These are phyloP conservation scores for Antheraea assamensis DNA, from an alignment of 2,888 invertebrate genomes.

Conservation along the genomic window DNA sequence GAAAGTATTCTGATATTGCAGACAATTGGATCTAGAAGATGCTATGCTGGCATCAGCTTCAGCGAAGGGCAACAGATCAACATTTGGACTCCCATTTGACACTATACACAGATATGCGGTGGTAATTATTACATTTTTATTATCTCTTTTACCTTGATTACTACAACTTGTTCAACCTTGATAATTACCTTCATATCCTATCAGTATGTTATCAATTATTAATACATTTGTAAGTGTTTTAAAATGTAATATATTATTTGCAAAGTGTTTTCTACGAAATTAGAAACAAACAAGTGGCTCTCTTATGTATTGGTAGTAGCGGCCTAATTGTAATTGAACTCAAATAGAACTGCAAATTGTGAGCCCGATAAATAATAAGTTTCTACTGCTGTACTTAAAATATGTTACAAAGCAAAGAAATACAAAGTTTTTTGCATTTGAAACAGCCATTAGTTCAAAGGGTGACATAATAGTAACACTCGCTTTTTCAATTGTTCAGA, in stretches of 20 bases:
- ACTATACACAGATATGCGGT: conserved; percentile 52
- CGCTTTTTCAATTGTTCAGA: not conserved
- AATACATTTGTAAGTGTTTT: too few relatives aligned
- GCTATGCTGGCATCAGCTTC: conserved; percentile 43
- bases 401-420: not conserved
- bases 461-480: not conserved
- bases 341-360: too few relatives aligned
- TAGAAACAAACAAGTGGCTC: too few relatives aligned
- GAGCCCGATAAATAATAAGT: too few relatives aligned
- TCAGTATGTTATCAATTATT: not conserved
- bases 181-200: not conserved
- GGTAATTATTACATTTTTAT: conserved; percentile 37
- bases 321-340: too few relatives aligned
- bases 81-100: conserved; percentile 46
- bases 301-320: too few relatives aligned
- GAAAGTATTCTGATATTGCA: conserved; percentile 28
- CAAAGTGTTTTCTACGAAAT: too few relatives aligned
- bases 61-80: conserved; percentile 41
- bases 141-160: not conserved
- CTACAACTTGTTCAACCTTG: not conserved
- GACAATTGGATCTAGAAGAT: conserved; percentile 56
- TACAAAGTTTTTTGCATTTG: not conserved
- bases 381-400: too few relatives aligned
- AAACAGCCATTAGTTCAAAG: not conserved
- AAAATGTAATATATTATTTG: not conserved